Evolutionary conservation across 2,797 vertebrate genomes (phyloP), one percentile per base, ranked within the genome.

Genomic region (Propithecus deckenii): DNA sequence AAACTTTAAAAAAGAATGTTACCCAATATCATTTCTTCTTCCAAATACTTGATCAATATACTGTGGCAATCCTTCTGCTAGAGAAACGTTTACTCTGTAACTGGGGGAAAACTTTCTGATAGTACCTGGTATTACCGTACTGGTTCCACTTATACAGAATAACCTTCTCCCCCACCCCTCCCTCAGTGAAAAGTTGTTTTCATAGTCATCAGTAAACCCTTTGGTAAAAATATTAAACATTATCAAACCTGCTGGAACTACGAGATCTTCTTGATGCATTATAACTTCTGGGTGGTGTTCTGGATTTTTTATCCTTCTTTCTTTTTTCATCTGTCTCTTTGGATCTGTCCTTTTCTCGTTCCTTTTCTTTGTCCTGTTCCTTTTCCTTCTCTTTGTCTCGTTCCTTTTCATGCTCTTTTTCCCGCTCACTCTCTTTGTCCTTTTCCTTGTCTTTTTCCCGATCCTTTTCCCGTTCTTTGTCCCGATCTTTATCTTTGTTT

Each of bases 191-290:
- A 86, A 72, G 81, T 35, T 14, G 32, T 79, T 96, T 67, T 84
- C 43, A 93, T 78, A 75, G 48, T 91, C 41, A 94, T 55, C 59
- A 95, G 18, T n/a, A 92, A 93, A 61, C 3, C 28, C 43, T 12
- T 50, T 25, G 2, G 92, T 35, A 84, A 74, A 97, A 81, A 88
- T 18, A 20, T 59, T 94, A 97, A 95, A 61, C 69, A 97, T 98
- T 41, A 87, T 61, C 98, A 98, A 97, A 99, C 99, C 99, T 99
- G 99, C 99, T 99, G 92, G 98, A 98, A 97, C 99, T 99, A 83
- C 98, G 98, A 59, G 99, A 99, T 98, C 98, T 98, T 97, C 98
- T 98, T 71, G 98, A 98, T 18, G 98, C 98, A 84, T 98, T 98
- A 87, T 99, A 99, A 97, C 98, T 99, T 98, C 99, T 99, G 83